Evolutionary conservation across 2,113 vertebrate species (phyloP).

Genomic region (Dipodomys merriami): DNA sequence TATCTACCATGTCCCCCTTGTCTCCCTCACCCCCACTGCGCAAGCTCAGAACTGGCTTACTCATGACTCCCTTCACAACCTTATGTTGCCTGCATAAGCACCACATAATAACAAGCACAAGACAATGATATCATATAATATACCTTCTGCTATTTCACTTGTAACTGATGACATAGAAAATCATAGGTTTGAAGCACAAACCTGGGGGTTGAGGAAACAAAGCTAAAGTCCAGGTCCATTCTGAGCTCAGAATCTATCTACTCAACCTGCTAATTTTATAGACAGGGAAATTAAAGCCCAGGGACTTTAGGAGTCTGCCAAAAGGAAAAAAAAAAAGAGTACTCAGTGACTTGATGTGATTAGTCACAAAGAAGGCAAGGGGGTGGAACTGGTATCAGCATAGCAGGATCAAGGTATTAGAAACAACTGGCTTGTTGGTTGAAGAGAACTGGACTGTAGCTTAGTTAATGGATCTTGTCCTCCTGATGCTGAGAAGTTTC

Average conservation of each 20-base stretch:
- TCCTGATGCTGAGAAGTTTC: not conserved
- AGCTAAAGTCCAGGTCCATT: not conserved
- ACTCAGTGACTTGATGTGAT: slow-evolving; percentile 35
- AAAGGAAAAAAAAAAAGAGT: not conserved
- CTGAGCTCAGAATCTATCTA: slow-evolving; percentile 33
- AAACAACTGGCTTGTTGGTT: not conserved
- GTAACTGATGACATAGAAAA: not conserved
- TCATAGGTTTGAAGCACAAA: not conserved
- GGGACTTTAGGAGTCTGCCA: not conserved
- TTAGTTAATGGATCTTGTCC: not conserved
- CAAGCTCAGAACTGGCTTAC: not conserved
- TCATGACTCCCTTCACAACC: not conserved
- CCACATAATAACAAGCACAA: not conserved
- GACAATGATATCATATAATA: slow-evolving; percentile 19
- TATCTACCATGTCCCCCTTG: not conserved
- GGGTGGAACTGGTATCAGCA: not conserved
- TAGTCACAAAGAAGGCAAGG: slow-evolving; percentile 38
- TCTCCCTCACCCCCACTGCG: not conserved
- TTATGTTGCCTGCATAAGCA: not conserved
- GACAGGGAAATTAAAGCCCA: slow-evolving; percentile 4
- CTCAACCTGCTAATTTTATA: slow-evolving; percentile 29
- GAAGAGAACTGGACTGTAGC: not conserved
- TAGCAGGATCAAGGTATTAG: not conserved
- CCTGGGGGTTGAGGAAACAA: not conserved
- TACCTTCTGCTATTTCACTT: not conserved